Percentiles rank a stretch among this genome's conserved stretches.
phyloP scores from a whole-genome alignment of 2,797 vertebrate genomes.

The Catharus ustulatus region DNA sequence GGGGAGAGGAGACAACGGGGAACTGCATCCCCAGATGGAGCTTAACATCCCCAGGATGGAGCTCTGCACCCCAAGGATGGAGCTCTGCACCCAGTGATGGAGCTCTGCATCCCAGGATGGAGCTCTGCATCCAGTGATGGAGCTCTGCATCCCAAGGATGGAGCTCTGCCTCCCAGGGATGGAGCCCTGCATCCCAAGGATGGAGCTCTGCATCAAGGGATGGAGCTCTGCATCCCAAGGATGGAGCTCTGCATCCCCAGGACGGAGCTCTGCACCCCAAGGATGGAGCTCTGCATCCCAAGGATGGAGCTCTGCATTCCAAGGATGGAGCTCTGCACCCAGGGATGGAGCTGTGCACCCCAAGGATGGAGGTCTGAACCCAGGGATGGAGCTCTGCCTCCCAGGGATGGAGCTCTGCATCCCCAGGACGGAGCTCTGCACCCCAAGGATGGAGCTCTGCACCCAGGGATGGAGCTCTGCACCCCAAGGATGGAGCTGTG shows the following conservation, averaged over 20 bases:
- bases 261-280: neutral
- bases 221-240: neutral
- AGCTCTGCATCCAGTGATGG: neutral
- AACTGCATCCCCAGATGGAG: neutral
- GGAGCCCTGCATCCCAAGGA: no score
- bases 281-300: neutral
- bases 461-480: no score
- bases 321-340: no score
- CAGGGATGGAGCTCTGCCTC: neutral
- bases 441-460: no score
- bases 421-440: no score
- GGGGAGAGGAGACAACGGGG: accelerated
- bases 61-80: neutral
- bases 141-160: no score
- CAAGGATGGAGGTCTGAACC: neutral
- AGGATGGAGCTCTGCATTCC: no score
- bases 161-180: no score
- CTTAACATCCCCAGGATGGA: neutral
- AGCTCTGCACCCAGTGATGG: neutral
- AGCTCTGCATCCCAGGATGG: neutral
- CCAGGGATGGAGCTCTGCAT: no score
- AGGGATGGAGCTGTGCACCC: neutral
- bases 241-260: no score
- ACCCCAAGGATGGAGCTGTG: no score
- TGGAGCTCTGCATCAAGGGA: neutral